These are phyloP conservation scores for Eulithis prunata DNA, from an alignment of 2,888 invertebrate species.

Conservation along the genomic window DNA sequence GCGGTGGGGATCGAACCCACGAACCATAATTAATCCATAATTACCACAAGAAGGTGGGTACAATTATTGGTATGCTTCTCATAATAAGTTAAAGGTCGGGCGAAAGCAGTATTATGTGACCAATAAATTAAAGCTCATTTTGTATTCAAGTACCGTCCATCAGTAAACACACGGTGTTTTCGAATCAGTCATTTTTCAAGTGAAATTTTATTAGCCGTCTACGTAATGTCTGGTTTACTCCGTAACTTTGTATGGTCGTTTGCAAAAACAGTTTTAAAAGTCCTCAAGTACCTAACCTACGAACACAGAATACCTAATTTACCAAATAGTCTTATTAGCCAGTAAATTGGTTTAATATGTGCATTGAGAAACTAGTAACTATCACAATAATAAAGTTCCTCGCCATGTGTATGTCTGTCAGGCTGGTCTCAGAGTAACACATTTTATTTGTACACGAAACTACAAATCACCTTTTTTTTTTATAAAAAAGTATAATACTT, in stretches of 20 bases:
- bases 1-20: no score
- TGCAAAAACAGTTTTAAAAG: background rate
- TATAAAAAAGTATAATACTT: no score
- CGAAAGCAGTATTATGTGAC: constrained; percentile 39
- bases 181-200: constrained; percentile 49
- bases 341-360: no score
- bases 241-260: constrained; percentile 10
- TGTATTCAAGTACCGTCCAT: constrained; percentile 43
- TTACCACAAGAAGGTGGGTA: background rate
- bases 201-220: constrained; percentile 53
- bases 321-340: no score
- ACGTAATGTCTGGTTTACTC: constrained; percentile 44
- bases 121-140: constrained; percentile 34
- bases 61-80: constrained; percentile 9
- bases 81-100: constrained; percentile 43
- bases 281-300: no score
- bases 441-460: no score
- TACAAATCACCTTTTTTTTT: no score
- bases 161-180: constrained; percentile 37
- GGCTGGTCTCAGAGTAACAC: no score
- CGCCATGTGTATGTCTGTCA: no score
- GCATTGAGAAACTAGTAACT: no score
- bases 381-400: no score
- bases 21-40: background rate
- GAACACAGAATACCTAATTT: no score